Conservation (phyloP, 2,797 vertebrate genomes). For the Gila robusta region DNA sequence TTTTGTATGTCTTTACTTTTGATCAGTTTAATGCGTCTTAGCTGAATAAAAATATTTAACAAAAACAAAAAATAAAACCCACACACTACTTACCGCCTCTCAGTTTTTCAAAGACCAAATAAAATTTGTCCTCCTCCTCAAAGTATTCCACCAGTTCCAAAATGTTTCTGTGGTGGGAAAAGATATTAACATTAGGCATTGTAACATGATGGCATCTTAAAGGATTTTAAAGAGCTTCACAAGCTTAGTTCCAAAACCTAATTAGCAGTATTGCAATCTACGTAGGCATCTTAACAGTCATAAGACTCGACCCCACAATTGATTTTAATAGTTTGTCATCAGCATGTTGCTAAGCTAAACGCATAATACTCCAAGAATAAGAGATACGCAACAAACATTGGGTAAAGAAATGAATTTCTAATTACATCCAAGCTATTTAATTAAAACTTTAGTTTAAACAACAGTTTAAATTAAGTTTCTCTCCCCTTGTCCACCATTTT, state of each 20-base stretch:
- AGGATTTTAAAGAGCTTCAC: not conserved
- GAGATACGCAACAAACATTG: not conserved
- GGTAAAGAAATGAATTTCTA: not conserved
- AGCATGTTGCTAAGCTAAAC: not conserved
- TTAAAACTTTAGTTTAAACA: not conserved
- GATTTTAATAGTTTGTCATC: not conserved
- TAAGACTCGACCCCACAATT: not conserved
- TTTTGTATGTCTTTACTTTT: not conserved
- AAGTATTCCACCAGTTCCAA: conserved; percentile 98
- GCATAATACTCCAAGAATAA: not conserved
- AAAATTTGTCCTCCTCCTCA: conserved; percentile 96
- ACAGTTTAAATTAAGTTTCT: not conserved
- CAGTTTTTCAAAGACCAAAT: conserved; percentile 97
- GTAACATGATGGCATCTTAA: not conserved
- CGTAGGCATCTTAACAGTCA: not conserved
- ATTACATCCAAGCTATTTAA: not conserved
- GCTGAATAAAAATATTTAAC: not conserved
- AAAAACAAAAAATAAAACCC: not conserved
- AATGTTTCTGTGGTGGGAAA: conserved; percentile 83
- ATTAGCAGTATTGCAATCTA: not conserved
- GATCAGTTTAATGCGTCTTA: not conserved
- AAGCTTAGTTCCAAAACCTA: not conserved
- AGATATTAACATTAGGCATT: not conserved
- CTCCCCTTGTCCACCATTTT: not conserved
- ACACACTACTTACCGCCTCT: conserved; percentile 83